Conservation (phyloP, 2,888 invertebrate species). For the Axea sp. region DNA sequence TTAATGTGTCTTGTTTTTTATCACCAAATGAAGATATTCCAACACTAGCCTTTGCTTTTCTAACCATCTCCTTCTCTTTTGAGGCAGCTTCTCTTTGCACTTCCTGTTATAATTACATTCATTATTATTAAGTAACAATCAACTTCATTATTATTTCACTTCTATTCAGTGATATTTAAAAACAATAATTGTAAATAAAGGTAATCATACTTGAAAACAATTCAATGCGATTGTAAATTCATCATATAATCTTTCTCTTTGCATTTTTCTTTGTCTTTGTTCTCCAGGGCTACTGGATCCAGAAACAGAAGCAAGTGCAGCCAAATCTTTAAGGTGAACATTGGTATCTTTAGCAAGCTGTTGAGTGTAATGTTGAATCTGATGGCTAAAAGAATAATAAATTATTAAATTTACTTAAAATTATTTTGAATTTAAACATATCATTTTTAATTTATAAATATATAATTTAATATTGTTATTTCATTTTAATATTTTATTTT, state of each 20-base stretch:
- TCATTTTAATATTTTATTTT: too few relatives aligned
- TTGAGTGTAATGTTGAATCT: slow-evolving; percentile 97
- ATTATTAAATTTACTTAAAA: slow-evolving; percentile 8
- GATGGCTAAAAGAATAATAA: slow-evolving; percentile 83
- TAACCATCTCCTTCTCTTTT: slow-evolving; percentile 94
- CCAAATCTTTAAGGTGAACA: slow-evolving; percentile 90
- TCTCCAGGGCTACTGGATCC: slow-evolving; percentile 82
- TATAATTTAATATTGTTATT: too few relatives aligned
- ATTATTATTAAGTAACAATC: slow-evolving; percentile 9
- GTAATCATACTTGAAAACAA: slow-evolving; percentile 85
- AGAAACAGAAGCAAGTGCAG: slow-evolving; percentile 81
- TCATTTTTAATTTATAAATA: too few relatives aligned
- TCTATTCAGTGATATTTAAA: too few relatives aligned
- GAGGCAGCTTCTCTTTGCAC: slow-evolving; percentile 93
- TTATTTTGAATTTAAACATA: too few relatives aligned
- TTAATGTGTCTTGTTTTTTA: slow-evolving; percentile 81
- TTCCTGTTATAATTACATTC: slow-evolving; percentile 80
- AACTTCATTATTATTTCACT: not conserved
- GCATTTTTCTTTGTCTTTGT: slow-evolving; percentile 91
- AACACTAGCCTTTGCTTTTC: slow-evolving; percentile 85
- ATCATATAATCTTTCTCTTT: slow-evolving; percentile 92
- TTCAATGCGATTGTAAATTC: slow-evolving; percentile 95
- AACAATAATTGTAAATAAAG: too few relatives aligned
- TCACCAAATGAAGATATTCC: slow-evolving; percentile 82
- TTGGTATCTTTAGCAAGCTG: slow-evolving; percentile 96